Evolutionary conservation across 2,113 vertebrate species (phyloP).

Genomic region (Dromiciops gliroides): DNA sequence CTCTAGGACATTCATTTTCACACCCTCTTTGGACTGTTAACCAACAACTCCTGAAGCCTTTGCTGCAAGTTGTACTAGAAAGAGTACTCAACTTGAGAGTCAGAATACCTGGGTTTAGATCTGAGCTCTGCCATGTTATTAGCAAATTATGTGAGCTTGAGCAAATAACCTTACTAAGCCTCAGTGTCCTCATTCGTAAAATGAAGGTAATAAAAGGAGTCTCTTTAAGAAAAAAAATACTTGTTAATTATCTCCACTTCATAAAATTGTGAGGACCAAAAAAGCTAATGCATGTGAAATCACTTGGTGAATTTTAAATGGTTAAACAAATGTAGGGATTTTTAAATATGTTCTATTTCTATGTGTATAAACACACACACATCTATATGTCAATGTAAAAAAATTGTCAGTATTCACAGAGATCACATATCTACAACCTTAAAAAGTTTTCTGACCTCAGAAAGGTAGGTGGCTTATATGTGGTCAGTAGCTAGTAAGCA

Average conservation of each 20-base stretch:
- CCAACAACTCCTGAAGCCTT: neutral
- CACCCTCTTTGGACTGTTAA: neutral
- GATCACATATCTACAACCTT: neutral
- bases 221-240: neutral
- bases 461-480: neutral
- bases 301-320: neutral
- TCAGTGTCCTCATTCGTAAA: neutral
- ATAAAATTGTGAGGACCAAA: neutral
- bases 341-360: neutral
- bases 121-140: neutral
- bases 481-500: neutral
- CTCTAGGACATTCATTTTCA: neutral
- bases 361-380: too few species aligned
- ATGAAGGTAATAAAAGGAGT: neutral
- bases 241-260: neutral
- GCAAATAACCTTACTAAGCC: neutral
- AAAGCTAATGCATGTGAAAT: neutral
- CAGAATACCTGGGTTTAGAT: neutral
- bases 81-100: neutral
- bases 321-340: neutral
- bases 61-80: neutral
- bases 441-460: neutral
- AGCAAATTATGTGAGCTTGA: neutral
- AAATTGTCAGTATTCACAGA: neutral
- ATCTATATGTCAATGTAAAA: neutral